A percentile compares a stretch with the other conserved stretches of the same genome.
Conservation (phyloP, 2,113 vertebrate species). For the Grammomys dolichurus region DNA sequence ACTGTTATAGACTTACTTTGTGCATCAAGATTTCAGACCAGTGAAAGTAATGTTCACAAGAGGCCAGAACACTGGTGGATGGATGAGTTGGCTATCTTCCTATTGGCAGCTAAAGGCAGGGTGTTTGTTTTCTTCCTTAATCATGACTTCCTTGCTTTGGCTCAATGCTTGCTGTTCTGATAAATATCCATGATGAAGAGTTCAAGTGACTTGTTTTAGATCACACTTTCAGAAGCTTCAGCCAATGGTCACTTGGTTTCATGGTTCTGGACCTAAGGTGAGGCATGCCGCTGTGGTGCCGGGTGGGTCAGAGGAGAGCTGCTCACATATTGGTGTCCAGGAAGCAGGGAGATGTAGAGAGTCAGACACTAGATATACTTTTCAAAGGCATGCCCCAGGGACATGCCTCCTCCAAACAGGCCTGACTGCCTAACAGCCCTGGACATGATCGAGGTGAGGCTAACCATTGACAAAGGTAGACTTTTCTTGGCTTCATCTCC, state of each 20-base stretch:
- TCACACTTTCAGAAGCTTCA: background rate
- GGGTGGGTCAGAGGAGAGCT: background rate
- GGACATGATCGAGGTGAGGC: no score
- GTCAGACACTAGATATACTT: background rate
- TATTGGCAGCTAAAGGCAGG: background rate
- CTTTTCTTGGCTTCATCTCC: background rate
- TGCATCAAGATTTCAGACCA: background rate
- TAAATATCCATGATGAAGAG: background rate
- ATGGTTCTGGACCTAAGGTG: background rate
- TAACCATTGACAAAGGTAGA: background rate
- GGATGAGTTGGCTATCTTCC: background rate
- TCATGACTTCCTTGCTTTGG: background rate
- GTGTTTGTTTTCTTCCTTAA: background rate
- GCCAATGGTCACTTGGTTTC: background rate
- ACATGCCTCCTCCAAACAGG: background rate
- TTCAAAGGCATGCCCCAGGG: background rate
- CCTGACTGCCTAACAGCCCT: background rate
- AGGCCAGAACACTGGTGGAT: background rate
- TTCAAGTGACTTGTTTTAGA: background rate
- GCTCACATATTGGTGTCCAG: background rate
- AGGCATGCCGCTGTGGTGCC: no score
- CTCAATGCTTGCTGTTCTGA: background rate
- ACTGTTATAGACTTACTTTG: background rate
- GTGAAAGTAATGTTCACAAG: background rate
- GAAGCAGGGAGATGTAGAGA: background rate